Percentiles rank a stretch among this genome's conserved stretches.
phyloP scores from a whole-genome alignment of 2,113 vertebrate species.

The Sebastes fasciatus region DNA sequence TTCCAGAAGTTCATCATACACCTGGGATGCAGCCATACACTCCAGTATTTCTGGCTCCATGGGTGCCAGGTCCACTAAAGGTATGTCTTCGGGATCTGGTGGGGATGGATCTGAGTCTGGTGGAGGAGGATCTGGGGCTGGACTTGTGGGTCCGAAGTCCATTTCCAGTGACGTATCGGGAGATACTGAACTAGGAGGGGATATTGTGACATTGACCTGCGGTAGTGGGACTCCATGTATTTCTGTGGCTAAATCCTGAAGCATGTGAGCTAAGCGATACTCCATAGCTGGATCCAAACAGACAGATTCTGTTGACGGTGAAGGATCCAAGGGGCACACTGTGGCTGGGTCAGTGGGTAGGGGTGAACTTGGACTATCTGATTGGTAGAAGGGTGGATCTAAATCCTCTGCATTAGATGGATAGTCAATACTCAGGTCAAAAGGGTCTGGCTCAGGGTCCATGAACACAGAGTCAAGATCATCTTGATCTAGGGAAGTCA shows the following conservation, averaged over 20 bases:
- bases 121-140: constrained; percentile 29
- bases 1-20: constrained; percentile 40
- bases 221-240: constrained; percentile 23
- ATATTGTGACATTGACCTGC: constrained; percentile 75
- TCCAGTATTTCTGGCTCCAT: constrained; percentile 55
- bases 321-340: constrained; percentile 25
- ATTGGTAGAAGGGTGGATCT: constrained; percentile 56
- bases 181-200: constrained; percentile 78
- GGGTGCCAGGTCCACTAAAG: constrained; percentile 55
- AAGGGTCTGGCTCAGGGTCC: constrained; percentile 79
- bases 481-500: constrained; percentile 82
- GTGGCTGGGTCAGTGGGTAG: constrained; percentile 27
- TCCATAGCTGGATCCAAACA: constrained; percentile 60
- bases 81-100: constrained; percentile 60
- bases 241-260: constrained; percentile 36
- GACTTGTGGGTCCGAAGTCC: constrained; percentile 61
- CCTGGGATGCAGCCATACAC: constrained; percentile 57
- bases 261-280: constrained; percentile 28
- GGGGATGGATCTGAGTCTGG: constrained; percentile 37
- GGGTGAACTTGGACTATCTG: constrained; percentile 58
- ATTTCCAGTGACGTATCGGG: constrained; percentile 73
- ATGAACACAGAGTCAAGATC: constrained; percentile 82
- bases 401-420: constrained; percentile 62
- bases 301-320: constrained; percentile 46
- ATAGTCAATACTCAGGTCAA: constrained; percentile 70